Conservation (phyloP, 2,113 vertebrate genomes). For the Perccottus glenii region DNA sequence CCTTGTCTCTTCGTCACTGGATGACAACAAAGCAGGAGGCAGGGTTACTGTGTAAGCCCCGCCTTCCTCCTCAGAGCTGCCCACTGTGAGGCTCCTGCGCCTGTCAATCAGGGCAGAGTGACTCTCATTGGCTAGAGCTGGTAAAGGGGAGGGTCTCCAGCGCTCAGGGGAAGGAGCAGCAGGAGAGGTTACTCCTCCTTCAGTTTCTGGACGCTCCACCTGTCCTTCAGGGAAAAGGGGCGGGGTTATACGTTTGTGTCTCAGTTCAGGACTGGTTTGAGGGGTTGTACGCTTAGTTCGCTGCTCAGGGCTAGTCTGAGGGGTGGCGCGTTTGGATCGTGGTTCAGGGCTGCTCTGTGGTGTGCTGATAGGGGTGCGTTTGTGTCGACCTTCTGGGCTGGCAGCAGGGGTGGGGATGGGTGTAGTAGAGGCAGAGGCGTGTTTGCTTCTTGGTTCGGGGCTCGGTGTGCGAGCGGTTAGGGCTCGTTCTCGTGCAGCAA, state of each 20-base stretch:
- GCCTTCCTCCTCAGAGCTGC: conserved; percentile 95
- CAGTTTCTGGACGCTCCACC: conserved; percentile 85
- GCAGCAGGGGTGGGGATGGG: conserved; percentile 75
- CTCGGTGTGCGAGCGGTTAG: conserved; percentile 90
- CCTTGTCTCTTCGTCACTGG: conserved; percentile 95
- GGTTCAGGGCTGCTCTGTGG: conserved; percentile 89
- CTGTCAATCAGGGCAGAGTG: conserved; percentile 70
- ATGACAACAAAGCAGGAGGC: conserved; percentile 91
- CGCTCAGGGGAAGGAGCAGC: conserved; percentile 70
- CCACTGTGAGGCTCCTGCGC: conserved; percentile 87
- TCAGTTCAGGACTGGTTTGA: conserved; percentile 80
- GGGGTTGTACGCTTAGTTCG: conserved; percentile 86
- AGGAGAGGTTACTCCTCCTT: conserved; percentile 87
- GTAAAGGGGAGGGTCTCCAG: conserved; percentile 78
- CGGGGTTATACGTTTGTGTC: conserved; percentile 69
- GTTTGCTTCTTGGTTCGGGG: conserved; percentile 74
- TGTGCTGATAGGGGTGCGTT: conserved; percentile 81
- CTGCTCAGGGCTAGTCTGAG: conserved; percentile 80
- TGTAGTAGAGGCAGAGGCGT: conserved; percentile 61
- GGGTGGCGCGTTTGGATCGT: conserved; percentile 77
- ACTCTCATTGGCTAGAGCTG: conserved; percentile 72
- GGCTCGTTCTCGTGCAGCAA: conserved; percentile 94
- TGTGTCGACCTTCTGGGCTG: conserved; percentile 85
- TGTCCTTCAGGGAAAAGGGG: conserved; percentile 81
- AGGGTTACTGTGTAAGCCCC: conserved; percentile 92